Evolutionary conservation across 2,888 invertebrate species (phyloP).

Genomic region (Aproaerema taeniolella): DNA sequence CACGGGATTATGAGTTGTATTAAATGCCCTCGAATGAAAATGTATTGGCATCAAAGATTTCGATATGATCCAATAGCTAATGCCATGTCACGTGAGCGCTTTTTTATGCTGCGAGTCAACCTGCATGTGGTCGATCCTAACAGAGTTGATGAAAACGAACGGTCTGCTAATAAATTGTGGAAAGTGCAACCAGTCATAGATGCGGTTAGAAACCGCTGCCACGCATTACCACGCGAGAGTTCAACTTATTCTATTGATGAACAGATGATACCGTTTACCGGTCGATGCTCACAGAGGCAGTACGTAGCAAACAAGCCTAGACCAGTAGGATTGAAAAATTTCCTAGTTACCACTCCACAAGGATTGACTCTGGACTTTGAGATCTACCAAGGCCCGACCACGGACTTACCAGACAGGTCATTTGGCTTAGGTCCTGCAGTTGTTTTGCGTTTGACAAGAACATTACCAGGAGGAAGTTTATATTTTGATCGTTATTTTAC

Average conservation of each 20-base stretch:
- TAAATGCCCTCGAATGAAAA: too few relatives aligned
- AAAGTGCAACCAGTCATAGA: conserved; percentile 16
- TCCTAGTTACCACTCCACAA: conserved; percentile 15
- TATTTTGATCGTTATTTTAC: conserved; percentile 26
- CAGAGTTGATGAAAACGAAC: too few relatives aligned
- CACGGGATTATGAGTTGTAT: too few relatives aligned
- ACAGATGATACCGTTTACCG: conserved; percentile 10
- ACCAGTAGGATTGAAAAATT: conserved; percentile 17
- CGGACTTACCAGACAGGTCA: conserved; percentile 12
- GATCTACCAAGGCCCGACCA: conserved; percentile 14
- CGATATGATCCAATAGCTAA: too few relatives aligned
- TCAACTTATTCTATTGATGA: conserved; percentile 2
- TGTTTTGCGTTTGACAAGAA: conserved; percentile 20
- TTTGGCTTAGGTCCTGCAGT: conserved; percentile 24
- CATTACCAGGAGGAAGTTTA: conserved; percentile 25
- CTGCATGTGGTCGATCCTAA: too few relatives aligned
- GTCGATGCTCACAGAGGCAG: conserved; percentile 13
- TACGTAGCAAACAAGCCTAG: conserved; percentile 15
- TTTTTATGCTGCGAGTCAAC: too few relatives aligned
- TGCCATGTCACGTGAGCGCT: too few relatives aligned
- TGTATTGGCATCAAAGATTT: too few relatives aligned
- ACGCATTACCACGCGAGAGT: conserved; percentile 1
- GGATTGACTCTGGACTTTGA: conserved; percentile 18
- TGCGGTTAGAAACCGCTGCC: not conserved
- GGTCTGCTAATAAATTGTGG: conserved; percentile 11